Evolutionary conservation across 2,888 invertebrate genomes (phyloP).

Genomic region (Griposia aprilina): DNA sequence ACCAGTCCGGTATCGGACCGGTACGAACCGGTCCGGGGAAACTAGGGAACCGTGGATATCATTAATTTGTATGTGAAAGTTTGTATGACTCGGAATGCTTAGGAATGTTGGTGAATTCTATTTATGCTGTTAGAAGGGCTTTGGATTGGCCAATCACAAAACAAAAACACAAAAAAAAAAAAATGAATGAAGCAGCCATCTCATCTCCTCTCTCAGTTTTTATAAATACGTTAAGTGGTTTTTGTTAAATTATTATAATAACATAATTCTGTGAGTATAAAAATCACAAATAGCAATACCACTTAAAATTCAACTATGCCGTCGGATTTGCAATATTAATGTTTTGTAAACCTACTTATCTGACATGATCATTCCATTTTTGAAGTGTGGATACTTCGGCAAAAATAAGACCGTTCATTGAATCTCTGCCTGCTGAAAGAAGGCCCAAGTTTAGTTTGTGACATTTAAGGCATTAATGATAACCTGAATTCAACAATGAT

Average conservation of each 20-base stretch:
- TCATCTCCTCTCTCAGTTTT: neutral
- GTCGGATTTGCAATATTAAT: neutral
- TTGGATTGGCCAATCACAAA: too few relatives aligned
- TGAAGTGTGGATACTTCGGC: neutral
- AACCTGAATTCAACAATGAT: neutral
- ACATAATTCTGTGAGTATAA: too few relatives aligned
- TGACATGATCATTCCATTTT: neutral
- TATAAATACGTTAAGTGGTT: neutral
- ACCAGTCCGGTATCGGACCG: conserved; percentile 53
- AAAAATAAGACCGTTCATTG: neutral
- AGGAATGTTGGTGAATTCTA: conserved; percentile 49
- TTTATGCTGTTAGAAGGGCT: conserved; percentile 21
- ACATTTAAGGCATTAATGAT: neutral
- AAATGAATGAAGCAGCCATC: neutral
- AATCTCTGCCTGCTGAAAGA: too few relatives aligned
- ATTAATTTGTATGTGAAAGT: conserved; percentile 68
- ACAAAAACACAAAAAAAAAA: too few relatives aligned
- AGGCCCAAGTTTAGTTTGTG: neutral
- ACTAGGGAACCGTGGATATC: conserved; percentile 69
- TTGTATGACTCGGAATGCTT: conserved; percentile 58
- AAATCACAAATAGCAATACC: neutral
- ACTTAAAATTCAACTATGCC: neutral
- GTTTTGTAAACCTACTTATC: neutral
- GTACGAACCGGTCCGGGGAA: conserved; percentile 64
- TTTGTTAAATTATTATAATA: too few relatives aligned